phyloP scores from a whole-genome alignment of 2,113 vertebrate genomes.

The Dendropsophus ebraccatus region DNA sequence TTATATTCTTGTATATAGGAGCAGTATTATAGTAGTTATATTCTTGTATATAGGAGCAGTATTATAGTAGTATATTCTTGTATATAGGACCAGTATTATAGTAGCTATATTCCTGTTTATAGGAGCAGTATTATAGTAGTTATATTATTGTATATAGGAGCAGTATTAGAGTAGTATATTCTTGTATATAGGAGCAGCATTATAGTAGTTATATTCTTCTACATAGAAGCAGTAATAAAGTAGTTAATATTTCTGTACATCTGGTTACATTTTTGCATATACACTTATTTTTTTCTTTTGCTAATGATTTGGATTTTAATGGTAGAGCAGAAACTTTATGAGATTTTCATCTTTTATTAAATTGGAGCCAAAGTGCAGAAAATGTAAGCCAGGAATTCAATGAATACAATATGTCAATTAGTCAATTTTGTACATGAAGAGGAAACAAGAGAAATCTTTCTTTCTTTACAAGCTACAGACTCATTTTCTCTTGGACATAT shows the following conservation, averaged over 20 bases:
- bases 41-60: neutral
- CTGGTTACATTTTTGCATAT: too few species aligned
- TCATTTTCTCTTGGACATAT: slow-evolving; percentile 1
- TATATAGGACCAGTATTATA: too few species aligned
- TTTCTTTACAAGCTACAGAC: neutral
- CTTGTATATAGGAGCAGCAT: too few species aligned
- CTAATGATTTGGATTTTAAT: neutral
- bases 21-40: neutral
- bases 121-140: too few species aligned
- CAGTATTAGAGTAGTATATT: too few species aligned
- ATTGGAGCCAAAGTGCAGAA: neutral
- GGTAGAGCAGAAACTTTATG: neutral
- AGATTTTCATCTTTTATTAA: neutral
- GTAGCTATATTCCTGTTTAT: too few species aligned
- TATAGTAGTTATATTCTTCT: too few species aligned
- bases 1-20: neutral
- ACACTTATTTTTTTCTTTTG: too few species aligned
- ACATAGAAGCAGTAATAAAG: neutral
- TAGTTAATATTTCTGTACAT: neutral
- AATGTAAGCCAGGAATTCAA: neutral
- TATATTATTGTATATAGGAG: too few species aligned
- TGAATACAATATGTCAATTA: slow-evolving; percentile 16
- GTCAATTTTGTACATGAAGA: neutral
- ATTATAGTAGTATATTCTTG: too few species aligned
- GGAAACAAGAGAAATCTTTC: slow-evolving; percentile 6